Conservation (phyloP, 2,797 vertebrate species). For the Gallinago stenura region DNA sequence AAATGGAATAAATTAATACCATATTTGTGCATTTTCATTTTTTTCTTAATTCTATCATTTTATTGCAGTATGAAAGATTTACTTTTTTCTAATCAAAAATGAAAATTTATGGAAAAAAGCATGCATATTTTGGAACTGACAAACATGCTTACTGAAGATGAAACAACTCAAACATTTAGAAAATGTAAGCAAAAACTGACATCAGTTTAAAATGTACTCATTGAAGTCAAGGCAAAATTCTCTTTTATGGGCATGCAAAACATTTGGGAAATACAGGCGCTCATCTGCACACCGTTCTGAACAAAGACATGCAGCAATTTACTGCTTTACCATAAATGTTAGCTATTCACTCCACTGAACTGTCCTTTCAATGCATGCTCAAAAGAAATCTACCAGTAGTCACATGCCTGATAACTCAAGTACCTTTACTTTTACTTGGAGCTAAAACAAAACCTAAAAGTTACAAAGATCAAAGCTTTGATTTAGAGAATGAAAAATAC, state of each 20-base stretch:
- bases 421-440: not conserved
- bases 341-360: not conserved
- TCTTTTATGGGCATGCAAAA: not conserved
- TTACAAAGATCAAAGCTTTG: not conserved
- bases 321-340: not conserved
- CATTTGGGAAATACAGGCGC: not conserved
- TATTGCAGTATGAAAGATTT: not conserved
- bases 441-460: not conserved
- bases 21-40: conserved; percentile 28
- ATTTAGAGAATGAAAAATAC: not conserved
- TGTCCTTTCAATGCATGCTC: not conserved
- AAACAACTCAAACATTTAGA: not conserved
- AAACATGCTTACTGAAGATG: not conserved
- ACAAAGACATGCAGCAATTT: not conserved
- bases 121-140: not conserved
- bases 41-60: not conserved
- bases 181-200: not conserved
- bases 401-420: not conserved
- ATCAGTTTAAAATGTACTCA: not conserved
- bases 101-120: not conserved
- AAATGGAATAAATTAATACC: conserved; percentile 29
- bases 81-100: not conserved
- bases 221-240: not conserved
- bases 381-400: not conserved
- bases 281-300: not conserved